Evolutionary conservation across 2,888 invertebrate species (phyloP), one percentile per base, ranked within the genome.

Genomic region (Xestoiulus laeticollis): DNA sequence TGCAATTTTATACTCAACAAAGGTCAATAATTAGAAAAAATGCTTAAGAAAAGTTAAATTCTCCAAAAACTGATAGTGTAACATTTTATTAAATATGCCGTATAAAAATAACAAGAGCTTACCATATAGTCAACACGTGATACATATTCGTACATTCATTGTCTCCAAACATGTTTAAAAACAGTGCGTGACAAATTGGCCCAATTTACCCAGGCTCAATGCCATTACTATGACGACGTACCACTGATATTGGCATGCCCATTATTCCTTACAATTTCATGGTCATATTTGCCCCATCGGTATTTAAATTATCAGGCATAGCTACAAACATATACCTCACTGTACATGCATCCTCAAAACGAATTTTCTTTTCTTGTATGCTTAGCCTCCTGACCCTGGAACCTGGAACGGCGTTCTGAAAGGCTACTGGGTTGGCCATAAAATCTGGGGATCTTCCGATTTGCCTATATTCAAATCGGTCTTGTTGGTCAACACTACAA

Each of bases 351-450:
- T 30, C n/a, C 33, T 84, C 30, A 84, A 38, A 19, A 16, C 1
- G 33, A n/a, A 84, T 16, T 84, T 84, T 38, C 5, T n/a, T 43
- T 86, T 26, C n/a, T 8, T 22, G 5, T 38, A 10, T 85, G 78
- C 33, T 38, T 33, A 91, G 92, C 96, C 97, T 90, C 97, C 97
- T 90, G 94, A 95, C 91, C 95, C 96, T 59, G 95, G 96, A 89
- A 96, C 97, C 92, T 97, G 97, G 97, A 97, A 97, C 91, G 97
- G 97, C 87, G 97, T 97, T 92, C 96, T 97, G 89, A 94, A 94
- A 91, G 97, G 97, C 89, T 97, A 97, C 91, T 97, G 97, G 91
- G 96, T 97, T 89, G 97, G 97, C 88, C 96, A 96, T 92, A 96
- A 96, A 93, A 93, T 96, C 88, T 90, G 90, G 88, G 88, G 86